phyloP scores from a whole-genome alignment of 2,113 vertebrate species.

The Rutilus rutilus region DNA sequence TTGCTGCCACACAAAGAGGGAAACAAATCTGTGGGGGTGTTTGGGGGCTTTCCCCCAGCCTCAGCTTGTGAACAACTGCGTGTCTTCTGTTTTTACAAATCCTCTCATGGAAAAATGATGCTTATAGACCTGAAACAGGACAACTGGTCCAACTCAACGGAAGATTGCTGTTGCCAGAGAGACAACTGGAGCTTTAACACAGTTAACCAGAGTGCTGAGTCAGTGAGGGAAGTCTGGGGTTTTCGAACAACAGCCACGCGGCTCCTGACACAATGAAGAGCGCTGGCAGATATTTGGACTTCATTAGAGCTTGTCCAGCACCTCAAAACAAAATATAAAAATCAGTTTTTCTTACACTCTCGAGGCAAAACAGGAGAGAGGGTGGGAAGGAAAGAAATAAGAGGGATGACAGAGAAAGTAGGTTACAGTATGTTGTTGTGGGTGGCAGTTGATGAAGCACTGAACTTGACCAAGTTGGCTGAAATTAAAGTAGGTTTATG shows the following conservation, averaged over 20 bases:
- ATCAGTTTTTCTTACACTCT: not conserved
- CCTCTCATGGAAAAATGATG: not conserved
- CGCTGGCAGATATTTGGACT: not conserved
- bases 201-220: constrained; percentile 18
- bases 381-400: not conserved
- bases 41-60: constrained; percentile 30
- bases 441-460: not conserved
- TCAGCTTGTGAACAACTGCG: constrained; percentile 33
- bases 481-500: not conserved
- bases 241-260: not conserved
- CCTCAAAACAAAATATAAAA: constrained; percentile 10
- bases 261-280: not conserved
- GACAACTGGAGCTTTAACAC: constrained; percentile 1
- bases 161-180: not conserved
- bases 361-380: constrained; percentile 15
- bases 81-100: not conserved
- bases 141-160: not conserved
- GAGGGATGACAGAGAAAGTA: constrained; percentile 24
- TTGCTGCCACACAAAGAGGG: constrained; percentile 36
- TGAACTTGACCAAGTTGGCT: not conserved
- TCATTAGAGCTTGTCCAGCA: not conserved
- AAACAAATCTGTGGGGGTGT: constrained; percentile 5
- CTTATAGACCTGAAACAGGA: constrained; percentile 4
- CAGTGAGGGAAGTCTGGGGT: constrained; percentile 13
- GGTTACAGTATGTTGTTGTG: constrained; percentile 25